Percentiles rank a stretch among this genome's conserved stretches.
Conservation (phyloP, 2,113 vertebrate species). For the Sturnira hondurensis region DNA sequence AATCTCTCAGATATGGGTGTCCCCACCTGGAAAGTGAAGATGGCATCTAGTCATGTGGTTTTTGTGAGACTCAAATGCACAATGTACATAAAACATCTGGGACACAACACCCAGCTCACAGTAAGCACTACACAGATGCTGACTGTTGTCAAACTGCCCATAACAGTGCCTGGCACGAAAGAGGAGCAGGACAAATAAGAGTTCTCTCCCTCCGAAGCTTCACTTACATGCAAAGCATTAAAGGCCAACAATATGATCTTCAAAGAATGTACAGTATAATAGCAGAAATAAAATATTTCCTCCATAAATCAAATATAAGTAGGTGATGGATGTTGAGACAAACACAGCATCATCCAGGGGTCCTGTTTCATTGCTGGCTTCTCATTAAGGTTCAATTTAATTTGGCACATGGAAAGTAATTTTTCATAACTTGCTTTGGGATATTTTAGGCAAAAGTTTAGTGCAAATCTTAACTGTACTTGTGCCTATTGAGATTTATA, state of each 20-base stretch:
- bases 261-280: neutral
- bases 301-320: neutral
- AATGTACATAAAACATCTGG: neutral
- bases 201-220: neutral
- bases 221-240: neutral
- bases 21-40: neutral
- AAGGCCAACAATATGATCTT: neutral
- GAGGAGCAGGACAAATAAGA: neutral
- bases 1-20: neutral
- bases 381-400: neutral
- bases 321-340: neutral
- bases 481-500: constrained; percentile 4
- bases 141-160: neutral
- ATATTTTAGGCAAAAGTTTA: constrained; percentile 53
- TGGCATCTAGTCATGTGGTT: neutral
- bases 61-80: neutral
- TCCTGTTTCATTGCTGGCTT: neutral
- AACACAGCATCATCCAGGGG: neutral
- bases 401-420: constrained; percentile 21
- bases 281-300: neutral
- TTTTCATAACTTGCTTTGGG: constrained; percentile 34
- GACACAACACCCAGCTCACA: neutral
- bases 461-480: constrained; percentile 6
- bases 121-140: neutral
- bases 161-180: neutral